Evolutionary conservation across 2,888 invertebrate genomes (phyloP).

Genomic region (Hirtodrosophila cameraria): DNA sequence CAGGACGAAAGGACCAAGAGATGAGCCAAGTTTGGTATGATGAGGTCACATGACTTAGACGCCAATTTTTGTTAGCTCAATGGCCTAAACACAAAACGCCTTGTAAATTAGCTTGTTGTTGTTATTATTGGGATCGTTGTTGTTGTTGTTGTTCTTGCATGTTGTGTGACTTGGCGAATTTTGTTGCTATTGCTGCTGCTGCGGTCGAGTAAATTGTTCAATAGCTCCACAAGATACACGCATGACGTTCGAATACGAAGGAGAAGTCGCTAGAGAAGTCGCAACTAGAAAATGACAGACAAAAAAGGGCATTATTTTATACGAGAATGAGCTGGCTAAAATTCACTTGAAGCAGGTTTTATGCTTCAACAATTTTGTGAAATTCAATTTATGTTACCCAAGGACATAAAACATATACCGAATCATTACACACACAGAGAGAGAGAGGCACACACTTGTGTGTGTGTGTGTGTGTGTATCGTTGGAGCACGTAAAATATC

Average conservation of each 20-base stretch:
- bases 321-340: slow-evolving; percentile 77
- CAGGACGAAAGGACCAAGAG: slow-evolving; percentile 1
- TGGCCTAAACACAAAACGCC: slow-evolving; percentile 68
- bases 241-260: slow-evolving; percentile 5
- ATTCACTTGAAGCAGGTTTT: slow-evolving; percentile 82
- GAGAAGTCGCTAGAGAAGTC: slow-evolving; percentile 5
- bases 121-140: slow-evolving; percentile 51
- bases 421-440: slow-evolving; percentile 66
- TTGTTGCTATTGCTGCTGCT: slow-evolving; percentile 36
- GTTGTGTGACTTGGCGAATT: slow-evolving; percentile 59
- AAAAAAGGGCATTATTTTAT: slow-evolving; percentile 75
- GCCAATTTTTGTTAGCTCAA: slow-evolving; percentile 65
- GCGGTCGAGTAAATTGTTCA: slow-evolving; percentile 64
- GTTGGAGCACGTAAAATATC: slow-evolving; percentile 73
- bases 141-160: slow-evolving; percentile 41
- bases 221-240: slow-evolving; percentile 38
- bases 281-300: slow-evolving; percentile 65
- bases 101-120: slow-evolving; percentile 72
- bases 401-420: slow-evolving; percentile 78
- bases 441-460: no score
- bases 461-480: slow-evolving; percentile 38
- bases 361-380: slow-evolving; percentile 83
- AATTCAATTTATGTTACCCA: slow-evolving; percentile 82
- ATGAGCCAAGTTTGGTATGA: slow-evolving; percentile 5
- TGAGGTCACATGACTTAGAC: slow-evolving; percentile 57